Percentiles rank a stretch among this genome's conserved stretches.
Evolutionary conservation across 2,797 vertebrate genomes (phyloP).

Genomic region (Cryptoprocta ferox): DNA sequence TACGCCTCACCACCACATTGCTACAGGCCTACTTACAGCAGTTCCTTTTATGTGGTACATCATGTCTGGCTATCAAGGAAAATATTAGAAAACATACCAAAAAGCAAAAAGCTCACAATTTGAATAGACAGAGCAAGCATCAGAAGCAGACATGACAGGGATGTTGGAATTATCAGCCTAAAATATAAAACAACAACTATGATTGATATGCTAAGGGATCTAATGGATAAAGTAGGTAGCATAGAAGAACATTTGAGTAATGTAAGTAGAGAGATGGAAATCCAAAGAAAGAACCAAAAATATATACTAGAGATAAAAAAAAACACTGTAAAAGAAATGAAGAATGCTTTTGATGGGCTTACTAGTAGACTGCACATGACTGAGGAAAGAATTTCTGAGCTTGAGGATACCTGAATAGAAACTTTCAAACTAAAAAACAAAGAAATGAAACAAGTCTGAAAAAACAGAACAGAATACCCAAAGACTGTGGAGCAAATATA

Average conservation of each 20-base stretch:
- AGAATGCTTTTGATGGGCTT: neutral
- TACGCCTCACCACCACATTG: neutral
- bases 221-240: neutral
- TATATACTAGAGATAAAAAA: neutral
- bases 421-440: neutral
- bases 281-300: neutral
- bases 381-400: neutral
- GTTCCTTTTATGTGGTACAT: neutral
- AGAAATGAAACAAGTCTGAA: neutral
- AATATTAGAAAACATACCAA: neutral
- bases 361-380: neutral
- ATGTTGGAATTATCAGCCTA: neutral
- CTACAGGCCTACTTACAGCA: neutral
- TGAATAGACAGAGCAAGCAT: neutral
- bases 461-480: neutral
- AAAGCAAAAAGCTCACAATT: neutral
- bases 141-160: neutral
- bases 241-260: neutral
- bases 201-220: neutral
- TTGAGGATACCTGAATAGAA: neutral
- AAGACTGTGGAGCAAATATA: neutral
- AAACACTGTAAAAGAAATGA: neutral
- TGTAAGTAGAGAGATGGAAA: neutral
- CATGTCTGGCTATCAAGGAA: neutral
- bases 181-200: neutral